Base-by-base conservation (phyloP, 2,888 invertebrate species). In the Brenthis daphne region DNA sequence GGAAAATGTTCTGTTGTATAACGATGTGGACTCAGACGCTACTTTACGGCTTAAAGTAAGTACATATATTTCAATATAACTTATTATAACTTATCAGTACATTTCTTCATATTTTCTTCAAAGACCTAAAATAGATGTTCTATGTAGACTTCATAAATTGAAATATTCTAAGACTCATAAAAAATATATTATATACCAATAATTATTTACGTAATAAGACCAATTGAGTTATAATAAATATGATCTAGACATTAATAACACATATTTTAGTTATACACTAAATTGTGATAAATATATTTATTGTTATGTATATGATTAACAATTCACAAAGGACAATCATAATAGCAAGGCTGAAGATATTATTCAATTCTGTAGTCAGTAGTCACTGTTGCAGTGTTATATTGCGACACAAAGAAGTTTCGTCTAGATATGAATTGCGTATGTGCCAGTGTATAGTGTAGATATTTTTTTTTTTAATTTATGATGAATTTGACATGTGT, bases 1-100 rank as follows among this genome's bases (percentile, higher is more conserved):
- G 82, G 97, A 98, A 83, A 98, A 98, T 88, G 97, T 98, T 72
- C 83, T 98, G 55, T 93, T 98, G 8, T 97, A 96, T 82, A 98
- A 99, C 90, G 98, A 99, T 91, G 94, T 95, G 72, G 97, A 98
- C 86, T 94, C 96, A 0, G 98, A 98, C 86, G 95, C 96, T 75
- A 98, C 98, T 11, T 90, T 98, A 73, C 94, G 98, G 71, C 93
- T 99, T 29, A 98, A 98, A 95, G 98, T 98, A 93, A 70, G 60
- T 72, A 24, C 0, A 51, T 29, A 37, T 57, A 51, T 37, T 56
- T 11, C 8, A 8, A 8, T 37, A 20, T 20, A 20, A 20, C 20
- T 20, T 20, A 20, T 20, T 20, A 20, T 37, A 37, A 43, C 37
- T 43, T 43, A 8, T 37, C 8, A 1, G 8, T 37, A 37, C 8